Base-by-base conservation (phyloP, 30 jellyfish, hydroid and myxozoan genomes). In the Aurelia sp. region DNA sequence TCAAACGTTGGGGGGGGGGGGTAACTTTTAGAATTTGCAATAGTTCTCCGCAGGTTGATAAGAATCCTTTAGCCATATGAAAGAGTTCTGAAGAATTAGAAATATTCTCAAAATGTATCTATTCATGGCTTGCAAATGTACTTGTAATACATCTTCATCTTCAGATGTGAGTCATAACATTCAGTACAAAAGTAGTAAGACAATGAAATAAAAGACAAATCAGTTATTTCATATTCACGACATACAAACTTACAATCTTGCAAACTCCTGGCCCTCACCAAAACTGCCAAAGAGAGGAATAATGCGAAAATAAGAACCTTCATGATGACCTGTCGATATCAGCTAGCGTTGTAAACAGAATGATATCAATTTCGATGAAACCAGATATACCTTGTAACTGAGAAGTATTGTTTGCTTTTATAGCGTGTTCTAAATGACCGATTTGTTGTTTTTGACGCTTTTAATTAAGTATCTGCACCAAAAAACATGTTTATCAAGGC, bases 201-300 rank as follows among this genome's bases (percentile, higher is more conserved):
- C 3, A 59, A 10, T 18, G 13, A 59, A 27, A 44, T 44, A 44
- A 44, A 44, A 44, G 55, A 10, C 55, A 44, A 9, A 44, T 6
- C 55, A 1, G 10, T 44, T n/a, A n/a, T n/a, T 13, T 44, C 55
- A 48, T 57, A 75, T 18, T 30, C 11, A 13, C 16, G 51, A n/a
- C 4, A 59, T 27, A 18, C 18, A 19, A 50, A 50, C 63, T 27
- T 21, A 50, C 74, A 55, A 5, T 75, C 58, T 73, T 70, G 59
- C 0, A 82, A 19, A 30, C 74, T 53, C 59, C 79, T 78, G 23
- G 82, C 85, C 48, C 60, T 67, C 60, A 60, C 91, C 63, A 68
- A 41, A 18, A 82, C 79, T 35, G 78, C 91, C 51, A 82, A 62
- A 17, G 85, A 19, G 41, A 72, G 74, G 17, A 82, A 17, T 10